Percentiles rank a stretch among this genome's conserved stretches.
phyloP scores from a whole-genome alignment of 2,888 invertebrate species.

The Ectemnius continuus region DNA sequence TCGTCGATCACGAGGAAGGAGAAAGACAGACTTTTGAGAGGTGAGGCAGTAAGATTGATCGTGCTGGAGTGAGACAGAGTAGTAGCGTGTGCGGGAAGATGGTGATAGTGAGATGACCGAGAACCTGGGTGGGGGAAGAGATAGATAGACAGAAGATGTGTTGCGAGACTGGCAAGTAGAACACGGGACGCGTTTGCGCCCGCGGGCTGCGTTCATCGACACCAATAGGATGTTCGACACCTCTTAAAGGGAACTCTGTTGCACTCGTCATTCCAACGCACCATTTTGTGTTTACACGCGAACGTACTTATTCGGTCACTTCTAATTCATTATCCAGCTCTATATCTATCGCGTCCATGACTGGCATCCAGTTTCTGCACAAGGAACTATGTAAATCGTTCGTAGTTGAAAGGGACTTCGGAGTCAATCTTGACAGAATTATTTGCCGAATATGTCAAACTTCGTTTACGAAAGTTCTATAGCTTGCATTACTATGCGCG shows the following conservation, averaged over 20 bases:
- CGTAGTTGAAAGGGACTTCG: no score
- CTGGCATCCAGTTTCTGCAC: no score
- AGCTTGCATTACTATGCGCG: no score
- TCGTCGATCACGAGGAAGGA: conserved; percentile 31
- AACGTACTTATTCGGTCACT: neutral
- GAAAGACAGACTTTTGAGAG: conserved; percentile 35
- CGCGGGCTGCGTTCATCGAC: conserved; percentile 58
- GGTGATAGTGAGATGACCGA: conserved; percentile 7
- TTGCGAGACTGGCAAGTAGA: conserved; percentile 57
- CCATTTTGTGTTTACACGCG: conserved; percentile 36
- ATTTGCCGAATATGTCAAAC: no score
- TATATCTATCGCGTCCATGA: no score
- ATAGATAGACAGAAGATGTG: conserved; percentile 34
- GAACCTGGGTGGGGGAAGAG: neutral
- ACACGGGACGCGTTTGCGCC: conserved; percentile 54
- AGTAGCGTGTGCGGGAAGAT: conserved; percentile 13
- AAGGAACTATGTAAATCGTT: no score
- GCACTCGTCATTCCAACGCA: conserved; percentile 29
- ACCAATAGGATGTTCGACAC: conserved; percentile 57
- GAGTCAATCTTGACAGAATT: no score
- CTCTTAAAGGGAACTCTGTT: conserved; percentile 47
- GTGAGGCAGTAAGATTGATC: conserved; percentile 24
- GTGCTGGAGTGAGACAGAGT: conserved; percentile 22
- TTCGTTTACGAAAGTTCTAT: no score
- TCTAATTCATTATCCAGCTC: neutral